These are phyloP conservation scores for Hydropsyche betteni DNA, from an alignment of 2,888 invertebrate genomes.

Conservation along the genomic window DNA sequence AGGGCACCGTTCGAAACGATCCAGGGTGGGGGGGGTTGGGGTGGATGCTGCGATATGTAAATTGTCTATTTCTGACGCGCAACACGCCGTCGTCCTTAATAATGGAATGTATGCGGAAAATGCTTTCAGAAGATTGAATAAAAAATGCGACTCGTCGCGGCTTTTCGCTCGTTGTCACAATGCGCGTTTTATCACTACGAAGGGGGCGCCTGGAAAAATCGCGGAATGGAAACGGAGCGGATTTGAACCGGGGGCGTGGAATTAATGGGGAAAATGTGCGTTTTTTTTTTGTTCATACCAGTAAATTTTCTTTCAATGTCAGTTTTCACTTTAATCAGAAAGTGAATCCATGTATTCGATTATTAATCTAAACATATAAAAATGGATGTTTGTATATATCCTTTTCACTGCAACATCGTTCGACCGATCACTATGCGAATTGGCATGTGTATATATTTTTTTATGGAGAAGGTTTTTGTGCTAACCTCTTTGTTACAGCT, in stretches of 20 bases:
- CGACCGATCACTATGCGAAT: too few relatives aligned
- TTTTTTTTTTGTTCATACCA: too few relatives aligned
- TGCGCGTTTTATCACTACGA: slow-evolving; percentile 22
- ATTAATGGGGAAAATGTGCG: too few relatives aligned
- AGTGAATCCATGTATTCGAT: too few relatives aligned
- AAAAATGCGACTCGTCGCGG: slow-evolving; percentile 38
- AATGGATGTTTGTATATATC: too few relatives aligned
- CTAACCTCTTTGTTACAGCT: too few relatives aligned
- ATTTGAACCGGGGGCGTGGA: neutral
- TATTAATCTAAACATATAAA: too few relatives aligned
- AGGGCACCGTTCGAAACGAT: neutral
- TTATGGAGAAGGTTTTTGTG: too few relatives aligned
- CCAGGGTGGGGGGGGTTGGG: neutral
- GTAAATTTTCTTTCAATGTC: too few relatives aligned
- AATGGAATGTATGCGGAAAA: slow-evolving; percentile 44
- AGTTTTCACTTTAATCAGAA: too few relatives aligned
- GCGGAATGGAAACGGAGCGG: slow-evolving; percentile 9
- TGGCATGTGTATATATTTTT: too few relatives aligned
- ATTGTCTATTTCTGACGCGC: slow-evolving; percentile 42
- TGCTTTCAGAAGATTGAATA: slow-evolving; percentile 49
- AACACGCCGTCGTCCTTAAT: slow-evolving; percentile 40
- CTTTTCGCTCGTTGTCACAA: slow-evolving; percentile 32
- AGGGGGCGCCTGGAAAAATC: neutral
- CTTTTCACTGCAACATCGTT: too few relatives aligned
- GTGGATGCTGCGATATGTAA: slow-evolving; percentile 42